phyloP scores from a whole-genome alignment of 2,888 invertebrate species.

The Cantharis rustica region DNA sequence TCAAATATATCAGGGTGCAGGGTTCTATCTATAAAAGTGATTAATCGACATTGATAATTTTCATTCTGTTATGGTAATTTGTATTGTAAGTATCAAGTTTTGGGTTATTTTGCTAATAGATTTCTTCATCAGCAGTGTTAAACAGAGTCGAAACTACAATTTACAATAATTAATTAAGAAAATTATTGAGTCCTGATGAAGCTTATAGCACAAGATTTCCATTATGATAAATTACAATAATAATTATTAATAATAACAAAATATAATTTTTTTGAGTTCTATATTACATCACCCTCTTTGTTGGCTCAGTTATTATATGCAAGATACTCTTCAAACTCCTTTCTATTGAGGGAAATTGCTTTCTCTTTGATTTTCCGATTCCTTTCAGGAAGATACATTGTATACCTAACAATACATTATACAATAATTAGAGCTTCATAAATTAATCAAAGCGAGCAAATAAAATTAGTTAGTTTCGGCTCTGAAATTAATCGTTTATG shows the following conservation, averaged over 20 bases:
- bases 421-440: background rate
- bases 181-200: background rate
- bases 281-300: background rate
- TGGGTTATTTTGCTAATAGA: background rate
- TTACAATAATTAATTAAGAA: background rate
- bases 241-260: background rate
- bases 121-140: background rate
- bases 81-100: background rate
- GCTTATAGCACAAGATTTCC: too few species aligned
- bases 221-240: too few species aligned
- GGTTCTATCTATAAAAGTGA: background rate
- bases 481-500: background rate
- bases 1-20: background rate
- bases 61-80: background rate
- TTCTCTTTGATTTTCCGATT: background rate
- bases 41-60: background rate
- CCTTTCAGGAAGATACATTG: background rate
- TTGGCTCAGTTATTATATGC: background rate
- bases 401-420: background rate
- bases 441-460: background rate
- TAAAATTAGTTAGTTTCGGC: background rate
- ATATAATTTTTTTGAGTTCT: background rate
- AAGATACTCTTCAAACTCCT: background rate
- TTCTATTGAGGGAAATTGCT: background rate
- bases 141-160: background rate